Base-by-base conservation (phyloP, 2,797 vertebrate species). In the Dendrocincla fuliginosa region DNA sequence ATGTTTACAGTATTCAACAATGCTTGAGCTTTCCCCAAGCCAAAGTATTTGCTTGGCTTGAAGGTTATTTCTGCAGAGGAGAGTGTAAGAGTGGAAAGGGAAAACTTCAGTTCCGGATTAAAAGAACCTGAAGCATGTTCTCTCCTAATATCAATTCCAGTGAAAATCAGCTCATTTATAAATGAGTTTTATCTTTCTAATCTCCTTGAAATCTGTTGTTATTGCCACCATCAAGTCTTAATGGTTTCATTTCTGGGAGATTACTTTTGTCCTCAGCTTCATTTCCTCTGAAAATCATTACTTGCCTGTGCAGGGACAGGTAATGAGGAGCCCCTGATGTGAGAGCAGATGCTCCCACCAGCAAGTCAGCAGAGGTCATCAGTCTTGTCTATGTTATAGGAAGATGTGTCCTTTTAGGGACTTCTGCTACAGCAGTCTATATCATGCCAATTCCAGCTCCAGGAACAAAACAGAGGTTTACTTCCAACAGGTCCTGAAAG, bases 261-360 rank as follows among this genome's bases (percentile, higher is more conserved):
- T 88, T 82, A 69, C 41, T 79, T 87, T 93, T 79, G 47, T 85
- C 65, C 64, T 89, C 52, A 67, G 64, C 68, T 91, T 82, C 33
- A 39, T 89, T 81, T 94, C 53, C 57, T 75, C 76, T 86, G 68
- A 78, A 91, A 93, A 91, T 80, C 65, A 64, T 85, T 77, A 57
- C 42, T 77, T 57, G 25, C 70, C 39, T 86, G n/a, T 77, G 37
- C 3, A 4, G 87, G 79, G 75, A 87, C 81, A 82, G 37, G 68
- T 69, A 90, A 87, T 74, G 75, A 92, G 84, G 30, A 95, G 47
- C 27, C 69, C 89, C 89, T 84, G 89, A 75, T 86, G 93, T 53
- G 91, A 91, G 16, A 96, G 78, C 95, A 96, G 94, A 83, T 96
- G 92, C 37, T 94, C 24, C 55, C 64, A 87, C 70, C 73, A 89